These are phyloP conservation scores for Hoplodrina ambigua DNA, from an alignment of 2,888 invertebrate species.

Conservation along the genomic window DNA sequence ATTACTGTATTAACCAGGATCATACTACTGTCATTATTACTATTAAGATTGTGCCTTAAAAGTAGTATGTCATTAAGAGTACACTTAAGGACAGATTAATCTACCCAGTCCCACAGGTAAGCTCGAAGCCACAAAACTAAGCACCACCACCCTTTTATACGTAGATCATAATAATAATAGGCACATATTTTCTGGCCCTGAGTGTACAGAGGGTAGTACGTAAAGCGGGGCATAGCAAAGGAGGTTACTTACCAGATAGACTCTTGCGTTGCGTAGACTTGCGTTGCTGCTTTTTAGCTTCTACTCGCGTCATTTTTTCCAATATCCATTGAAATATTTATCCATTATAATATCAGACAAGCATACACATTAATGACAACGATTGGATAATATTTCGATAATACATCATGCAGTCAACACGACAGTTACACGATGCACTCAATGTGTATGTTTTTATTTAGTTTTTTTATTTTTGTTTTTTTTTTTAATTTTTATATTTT, in stretches of 20 bases:
- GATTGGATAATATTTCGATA: slow-evolving; percentile 82
- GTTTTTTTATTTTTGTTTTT: slow-evolving; percentile 64
- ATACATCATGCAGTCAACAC: slow-evolving; percentile 90
- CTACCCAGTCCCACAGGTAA: slow-evolving; percentile 66
- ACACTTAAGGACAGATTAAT: slow-evolving; percentile 79
- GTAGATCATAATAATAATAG: slow-evolving; percentile 45
- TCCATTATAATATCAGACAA: slow-evolving; percentile 70
- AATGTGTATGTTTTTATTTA: slow-evolving; percentile 83
- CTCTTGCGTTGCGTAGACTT: slow-evolving; percentile 93
- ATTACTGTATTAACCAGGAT: slow-evolving; percentile 56
- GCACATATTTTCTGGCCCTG: slow-evolving; percentile 71
- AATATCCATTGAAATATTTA: slow-evolving; percentile 74
- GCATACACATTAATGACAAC: slow-evolving; percentile 87
- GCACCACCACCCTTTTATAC: slow-evolving; percentile 62
- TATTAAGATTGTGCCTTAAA: slow-evolving; percentile 50
- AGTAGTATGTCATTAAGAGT: slow-evolving; percentile 68
- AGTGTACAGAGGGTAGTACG: slow-evolving; percentile 78
- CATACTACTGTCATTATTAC: slow-evolving; percentile 52
- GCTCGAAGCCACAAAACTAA: slow-evolving; percentile 73
- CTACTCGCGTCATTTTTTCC: slow-evolving; percentile 89
- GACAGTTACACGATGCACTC: slow-evolving; percentile 88
- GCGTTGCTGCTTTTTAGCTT: slow-evolving; percentile 97
- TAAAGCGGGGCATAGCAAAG: slow-evolving; percentile 85
- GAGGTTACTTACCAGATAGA: slow-evolving; percentile 94
- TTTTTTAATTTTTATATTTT: slow-evolving; percentile 67